Conservation (phyloP, 2,888 invertebrate species). For the Marasmarcha lunaedactyla region DNA sequence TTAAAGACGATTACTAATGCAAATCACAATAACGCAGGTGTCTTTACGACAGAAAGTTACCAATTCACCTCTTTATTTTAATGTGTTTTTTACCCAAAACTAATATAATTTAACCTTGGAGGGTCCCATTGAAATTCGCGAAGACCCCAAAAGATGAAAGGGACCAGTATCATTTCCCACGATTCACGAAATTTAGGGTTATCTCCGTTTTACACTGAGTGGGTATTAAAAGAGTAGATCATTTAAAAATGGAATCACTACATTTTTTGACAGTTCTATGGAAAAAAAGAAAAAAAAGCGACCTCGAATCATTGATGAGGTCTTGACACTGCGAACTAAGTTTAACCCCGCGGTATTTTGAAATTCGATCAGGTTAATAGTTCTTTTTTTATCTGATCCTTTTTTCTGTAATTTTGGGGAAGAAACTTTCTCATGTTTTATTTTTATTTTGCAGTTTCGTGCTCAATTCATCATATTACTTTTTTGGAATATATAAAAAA, state of each 20-base stretch:
- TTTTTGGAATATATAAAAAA: too few species aligned
- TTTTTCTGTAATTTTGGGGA: conserved; percentile 16
- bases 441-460: conserved; percentile 14
- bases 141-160: conserved; percentile 27
- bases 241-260: conserved; percentile 51
- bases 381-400: too few species aligned
- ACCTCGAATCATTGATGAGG: conserved; percentile 59
- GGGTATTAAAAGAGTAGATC: conserved; percentile 46
- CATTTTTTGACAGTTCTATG: conserved; percentile 21
- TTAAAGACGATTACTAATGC: too few species aligned
- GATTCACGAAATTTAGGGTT: conserved; percentile 46
- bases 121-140: conserved; percentile 30
- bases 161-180: conserved; percentile 29
- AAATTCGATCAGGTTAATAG: conserved; percentile 50
- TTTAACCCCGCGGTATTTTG: conserved; percentile 55
- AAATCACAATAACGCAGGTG: too few species aligned
- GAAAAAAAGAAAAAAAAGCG: neutral
- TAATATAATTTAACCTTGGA: conserved; percentile 42
- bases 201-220: conserved; percentile 33
- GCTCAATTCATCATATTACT: too few species aligned
- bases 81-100: conserved; percentile 6
- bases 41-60: too few species aligned
- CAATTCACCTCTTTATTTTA: too few species aligned
- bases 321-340: conserved; percentile 54
- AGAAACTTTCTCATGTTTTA: neutral